A percentile compares a stretch with the other conserved stretches of the same genome.
phyloP scores from a whole-genome alignment of 2,797 vertebrate genomes.

The Perodicticus potto region DNA sequence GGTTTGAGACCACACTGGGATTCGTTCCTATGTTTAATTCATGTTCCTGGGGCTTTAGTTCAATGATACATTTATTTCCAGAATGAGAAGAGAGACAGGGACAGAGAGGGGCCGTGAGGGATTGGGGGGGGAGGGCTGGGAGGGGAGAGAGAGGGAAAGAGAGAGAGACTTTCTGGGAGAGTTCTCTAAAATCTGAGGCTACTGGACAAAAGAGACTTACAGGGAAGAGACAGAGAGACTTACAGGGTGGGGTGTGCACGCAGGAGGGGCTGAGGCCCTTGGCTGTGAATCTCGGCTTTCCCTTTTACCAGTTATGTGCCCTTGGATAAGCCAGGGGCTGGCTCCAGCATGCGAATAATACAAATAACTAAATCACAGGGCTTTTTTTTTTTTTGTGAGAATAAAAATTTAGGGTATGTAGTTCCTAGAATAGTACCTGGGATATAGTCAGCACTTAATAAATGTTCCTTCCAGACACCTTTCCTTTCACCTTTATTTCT shows the following conservation, averaged over 20 bases:
- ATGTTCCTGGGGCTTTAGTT: conserved; percentile 32
- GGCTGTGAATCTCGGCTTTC: background rate
- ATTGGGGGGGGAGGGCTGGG: background rate
- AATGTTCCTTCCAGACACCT: background rate
- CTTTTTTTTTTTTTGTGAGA: background rate
- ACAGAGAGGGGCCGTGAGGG: background rate
- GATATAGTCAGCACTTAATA: background rate
- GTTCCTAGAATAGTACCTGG: background rate
- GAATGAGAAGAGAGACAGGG: conserved; percentile 8
- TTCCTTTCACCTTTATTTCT: background rate
- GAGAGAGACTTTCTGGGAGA: background rate
- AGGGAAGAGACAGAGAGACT: background rate
- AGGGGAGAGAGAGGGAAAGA: background rate
- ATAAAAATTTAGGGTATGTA: background rate
- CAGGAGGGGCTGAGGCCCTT: background rate
- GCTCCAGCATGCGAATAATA: background rate
- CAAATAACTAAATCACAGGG: background rate
- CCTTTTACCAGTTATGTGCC: background rate
- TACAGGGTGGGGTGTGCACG: accelerated
- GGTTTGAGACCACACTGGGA: background rate
- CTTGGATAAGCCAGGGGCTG: background rate
- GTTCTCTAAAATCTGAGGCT: background rate
- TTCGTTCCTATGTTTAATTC: conserved; percentile 66
- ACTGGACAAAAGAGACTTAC: background rate
- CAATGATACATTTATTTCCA: conserved; percentile 68